Percentiles rank a stretch among this genome's conserved stretches.
Conservation (phyloP, 2,888 invertebrate species). For the Acanthococcus lagerstroemiae region DNA sequence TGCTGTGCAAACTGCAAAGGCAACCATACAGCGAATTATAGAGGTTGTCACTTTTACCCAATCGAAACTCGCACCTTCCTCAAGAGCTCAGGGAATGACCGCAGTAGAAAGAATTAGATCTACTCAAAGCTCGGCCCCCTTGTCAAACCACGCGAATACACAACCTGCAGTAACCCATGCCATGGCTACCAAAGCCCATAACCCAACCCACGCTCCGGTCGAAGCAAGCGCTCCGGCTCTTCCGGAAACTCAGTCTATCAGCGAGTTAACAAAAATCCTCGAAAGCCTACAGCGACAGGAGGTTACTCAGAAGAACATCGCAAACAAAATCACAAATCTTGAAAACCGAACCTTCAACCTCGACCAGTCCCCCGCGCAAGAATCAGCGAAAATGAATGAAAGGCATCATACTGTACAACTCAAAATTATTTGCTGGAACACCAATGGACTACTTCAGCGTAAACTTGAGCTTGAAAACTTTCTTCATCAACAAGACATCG, state of each 20-base stretch:
- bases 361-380: neutral
- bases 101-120: neutral
- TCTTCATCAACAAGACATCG: constrained; percentile 7
- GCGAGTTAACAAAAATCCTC: neutral
- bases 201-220: neutral
- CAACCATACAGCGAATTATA: neutral
- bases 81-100: neutral
- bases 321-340: neutral
- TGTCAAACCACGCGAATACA: neutral
- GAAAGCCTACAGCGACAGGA: neutral
- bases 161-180: neutral
- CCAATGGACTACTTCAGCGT: constrained; percentile 12
- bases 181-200: neutral
- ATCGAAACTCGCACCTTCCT: neutral
- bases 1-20: neutral
- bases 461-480: constrained; percentile 9
- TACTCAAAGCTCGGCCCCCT: neutral
- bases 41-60: neutral
- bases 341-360: neutral
- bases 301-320: neutral
- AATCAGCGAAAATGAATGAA: neutral
- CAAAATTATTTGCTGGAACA: constrained; percentile 19
- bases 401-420: neutral
- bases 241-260: neutral
- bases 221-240: neutral